phyloP scores from a whole-genome alignment of 2,113 vertebrate genomes.

The Erythrolamprus reginae region DNA sequence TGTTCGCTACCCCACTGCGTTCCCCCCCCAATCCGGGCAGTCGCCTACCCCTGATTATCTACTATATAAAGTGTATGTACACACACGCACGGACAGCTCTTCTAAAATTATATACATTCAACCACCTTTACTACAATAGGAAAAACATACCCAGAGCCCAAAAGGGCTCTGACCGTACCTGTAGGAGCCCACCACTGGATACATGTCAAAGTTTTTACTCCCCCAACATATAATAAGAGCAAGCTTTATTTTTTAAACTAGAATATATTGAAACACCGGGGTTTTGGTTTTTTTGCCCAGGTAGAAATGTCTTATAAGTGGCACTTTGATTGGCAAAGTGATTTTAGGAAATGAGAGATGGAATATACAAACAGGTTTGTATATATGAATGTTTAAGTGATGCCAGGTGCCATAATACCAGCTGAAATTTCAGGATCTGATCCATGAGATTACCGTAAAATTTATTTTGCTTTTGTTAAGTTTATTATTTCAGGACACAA shows the following conservation, averaged over 20 bases:
- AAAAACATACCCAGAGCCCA: too few species aligned
- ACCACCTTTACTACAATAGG: too few species aligned
- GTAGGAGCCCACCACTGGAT: too few species aligned
- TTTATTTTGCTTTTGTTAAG: background rate
- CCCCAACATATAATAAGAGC: background rate
- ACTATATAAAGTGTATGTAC: too few species aligned
- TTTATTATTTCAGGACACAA: background rate
- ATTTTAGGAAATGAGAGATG: background rate
- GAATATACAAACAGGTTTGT: background rate
- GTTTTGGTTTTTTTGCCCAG: background rate
- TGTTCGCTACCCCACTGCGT: too few species aligned
- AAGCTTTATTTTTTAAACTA: conserved; percentile 2
- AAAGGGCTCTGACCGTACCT: too few species aligned
- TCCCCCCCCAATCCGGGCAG: too few species aligned
- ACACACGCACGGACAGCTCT: too few species aligned
- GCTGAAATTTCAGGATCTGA: background rate
- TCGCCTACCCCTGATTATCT: too few species aligned
- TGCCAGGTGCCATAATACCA: background rate
- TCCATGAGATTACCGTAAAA: background rate
- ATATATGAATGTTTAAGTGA: background rate
- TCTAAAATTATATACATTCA: too few species aligned
- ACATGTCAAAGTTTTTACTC: background rate
- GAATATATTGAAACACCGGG: background rate
- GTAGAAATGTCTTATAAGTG: background rate
- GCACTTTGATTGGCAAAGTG: background rate